A percentile compares a stretch with the other conserved stretches of the same genome.
Conservation (phyloP, 30 jellyfish, hydroid and myxozoan genomes). For the Rhopilema esculentum region DNA sequence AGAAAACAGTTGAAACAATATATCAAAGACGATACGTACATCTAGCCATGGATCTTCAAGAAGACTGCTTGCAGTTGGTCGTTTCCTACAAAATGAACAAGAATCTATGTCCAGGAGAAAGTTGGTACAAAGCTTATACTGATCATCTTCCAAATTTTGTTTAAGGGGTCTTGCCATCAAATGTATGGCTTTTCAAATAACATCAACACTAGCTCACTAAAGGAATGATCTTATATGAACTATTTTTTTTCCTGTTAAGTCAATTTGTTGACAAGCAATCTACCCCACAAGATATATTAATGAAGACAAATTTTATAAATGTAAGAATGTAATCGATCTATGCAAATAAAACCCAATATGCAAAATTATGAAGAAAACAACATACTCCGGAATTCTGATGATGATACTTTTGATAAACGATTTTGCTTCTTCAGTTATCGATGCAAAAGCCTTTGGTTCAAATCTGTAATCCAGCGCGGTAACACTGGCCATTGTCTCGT, state of each 20-base stretch:
- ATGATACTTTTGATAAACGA: slow-evolving; percentile 77
- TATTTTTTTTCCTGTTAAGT: too few relatives aligned
- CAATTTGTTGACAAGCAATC: too few relatives aligned
- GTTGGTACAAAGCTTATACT: neutral
- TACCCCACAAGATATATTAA: too few relatives aligned
- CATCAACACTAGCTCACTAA: too few relatives aligned
- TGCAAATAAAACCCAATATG: too few relatives aligned
- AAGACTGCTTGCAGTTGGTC: slow-evolving; percentile 62
- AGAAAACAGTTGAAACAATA: neutral
- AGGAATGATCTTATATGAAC: too few relatives aligned
- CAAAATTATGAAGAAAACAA: neutral
- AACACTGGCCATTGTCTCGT: slow-evolving; percentile 95
- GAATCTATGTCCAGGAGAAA: neutral
- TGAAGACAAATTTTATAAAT: too few relatives aligned
- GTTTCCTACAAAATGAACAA: slow-evolving; percentile 31
- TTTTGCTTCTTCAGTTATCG: slow-evolving; percentile 96
- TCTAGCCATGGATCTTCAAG: slow-evolving; percentile 75
- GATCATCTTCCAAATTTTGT: neutral
- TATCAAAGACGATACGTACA: slow-evolving; percentile 25
- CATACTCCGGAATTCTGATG: slow-evolving; percentile 94
- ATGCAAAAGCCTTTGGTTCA: slow-evolving; percentile 84
- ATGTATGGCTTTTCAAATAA: too few relatives aligned
- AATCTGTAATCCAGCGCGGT: slow-evolving; percentile 96
- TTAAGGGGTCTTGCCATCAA: too few relatives aligned
- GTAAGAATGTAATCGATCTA: too few relatives aligned